A percentile compares a stretch with the other conserved stretches of the same genome.
Conservation (phyloP, 2,113 vertebrate genomes). For the Merops nubicus region DNA sequence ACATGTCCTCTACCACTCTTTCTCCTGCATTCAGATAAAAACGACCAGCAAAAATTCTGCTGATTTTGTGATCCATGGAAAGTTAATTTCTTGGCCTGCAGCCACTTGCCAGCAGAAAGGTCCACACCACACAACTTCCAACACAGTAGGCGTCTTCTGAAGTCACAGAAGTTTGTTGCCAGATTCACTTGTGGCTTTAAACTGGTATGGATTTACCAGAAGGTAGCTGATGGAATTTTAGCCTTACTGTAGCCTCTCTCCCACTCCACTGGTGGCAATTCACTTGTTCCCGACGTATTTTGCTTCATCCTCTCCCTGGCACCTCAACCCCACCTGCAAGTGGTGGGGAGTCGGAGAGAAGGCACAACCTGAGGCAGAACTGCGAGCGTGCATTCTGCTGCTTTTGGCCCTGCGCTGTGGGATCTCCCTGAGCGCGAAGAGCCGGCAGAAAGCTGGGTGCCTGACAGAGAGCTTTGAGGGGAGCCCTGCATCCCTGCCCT, state of each 20-base stretch:
- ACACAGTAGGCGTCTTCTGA: not conserved
- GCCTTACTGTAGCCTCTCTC: not conserved
- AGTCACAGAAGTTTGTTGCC: not conserved
- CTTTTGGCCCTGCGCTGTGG: not conserved
- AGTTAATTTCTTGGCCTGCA: not conserved
- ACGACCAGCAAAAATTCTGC: not conserved
- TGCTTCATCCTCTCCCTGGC: not conserved
- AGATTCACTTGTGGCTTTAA: not conserved
- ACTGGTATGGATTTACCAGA: fast-evolving
- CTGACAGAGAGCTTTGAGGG: not conserved
- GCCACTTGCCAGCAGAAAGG: not conserved
- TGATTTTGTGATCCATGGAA: not conserved
- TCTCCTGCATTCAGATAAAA: not conserved
- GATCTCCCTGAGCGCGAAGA: not conserved
- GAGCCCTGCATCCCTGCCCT: not conserved
- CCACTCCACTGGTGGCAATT: not conserved
- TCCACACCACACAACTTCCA: not conserved
- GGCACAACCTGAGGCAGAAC: not conserved
- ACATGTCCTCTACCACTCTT: not conserved
- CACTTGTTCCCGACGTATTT: not conserved
- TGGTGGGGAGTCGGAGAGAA: not conserved
- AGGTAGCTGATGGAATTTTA: not conserved
- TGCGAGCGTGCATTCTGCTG: not conserved
- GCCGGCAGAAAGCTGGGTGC: not conserved
- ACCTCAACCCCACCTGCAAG: not conserved